Percentiles rank a stretch among this genome's conserved stretches.
phyloP scores from a whole-genome alignment of 2,113 vertebrate species.

The Microtus montanus region DNA sequence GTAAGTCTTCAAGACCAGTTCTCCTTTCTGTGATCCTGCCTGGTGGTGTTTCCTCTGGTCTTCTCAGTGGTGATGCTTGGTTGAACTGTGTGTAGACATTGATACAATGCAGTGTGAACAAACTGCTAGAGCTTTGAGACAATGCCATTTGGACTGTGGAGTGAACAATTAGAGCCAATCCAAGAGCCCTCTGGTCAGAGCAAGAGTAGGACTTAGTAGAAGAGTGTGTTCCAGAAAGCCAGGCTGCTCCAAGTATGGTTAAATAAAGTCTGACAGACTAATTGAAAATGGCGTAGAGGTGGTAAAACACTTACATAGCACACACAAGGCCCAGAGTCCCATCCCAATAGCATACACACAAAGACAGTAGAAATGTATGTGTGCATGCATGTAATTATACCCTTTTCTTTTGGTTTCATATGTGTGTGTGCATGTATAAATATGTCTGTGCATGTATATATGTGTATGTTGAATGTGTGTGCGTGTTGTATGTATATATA shows the following conservation, averaged over 20 bases:
- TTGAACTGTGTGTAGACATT: not conserved
- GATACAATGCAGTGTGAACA: rapidly evolving
- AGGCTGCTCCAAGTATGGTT: not conserved
- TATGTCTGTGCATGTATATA: not conserved
- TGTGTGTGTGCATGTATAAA: not conserved
- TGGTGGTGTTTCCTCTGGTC: not conserved
- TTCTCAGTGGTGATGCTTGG: not conserved
- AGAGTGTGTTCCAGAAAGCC: not conserved
- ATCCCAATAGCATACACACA: not conserved
- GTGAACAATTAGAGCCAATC: not conserved
- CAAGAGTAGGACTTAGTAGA: not conserved
- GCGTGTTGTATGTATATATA: not conserved
- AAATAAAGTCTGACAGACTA: not conserved
- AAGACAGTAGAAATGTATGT: not conserved
- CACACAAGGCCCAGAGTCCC: not conserved
- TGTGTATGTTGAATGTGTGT: not conserved
- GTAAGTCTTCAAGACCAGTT: not conserved
- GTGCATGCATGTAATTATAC: not conserved
- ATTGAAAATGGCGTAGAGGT: not conserved
- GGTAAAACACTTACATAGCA: not conserved
- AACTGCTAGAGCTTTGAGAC: rapidly evolving
- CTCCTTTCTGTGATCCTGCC: not conserved
- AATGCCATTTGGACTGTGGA: rapidly evolving
- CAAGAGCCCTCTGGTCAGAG: not conserved
- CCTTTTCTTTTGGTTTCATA: not conserved